Conservation (phyloP, 2,113 vertebrate genomes). For the Alexandromys fortis region DNA sequence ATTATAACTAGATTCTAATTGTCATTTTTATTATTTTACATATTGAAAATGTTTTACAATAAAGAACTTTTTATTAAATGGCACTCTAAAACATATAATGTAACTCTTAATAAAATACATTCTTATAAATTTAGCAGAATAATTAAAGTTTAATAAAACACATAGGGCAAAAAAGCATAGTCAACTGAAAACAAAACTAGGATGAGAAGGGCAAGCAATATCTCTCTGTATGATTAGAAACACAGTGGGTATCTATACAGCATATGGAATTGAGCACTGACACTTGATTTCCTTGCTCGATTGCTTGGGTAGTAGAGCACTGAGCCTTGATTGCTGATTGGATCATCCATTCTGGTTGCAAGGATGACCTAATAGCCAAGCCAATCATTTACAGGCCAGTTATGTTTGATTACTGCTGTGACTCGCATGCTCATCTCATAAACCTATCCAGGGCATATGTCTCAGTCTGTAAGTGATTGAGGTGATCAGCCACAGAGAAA, state of each 20-base stretch:
- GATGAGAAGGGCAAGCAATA: neutral
- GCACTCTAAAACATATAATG: neutral
- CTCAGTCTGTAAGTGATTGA: slow-evolving; percentile 49
- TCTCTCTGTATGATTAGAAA: neutral
- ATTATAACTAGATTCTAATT: neutral
- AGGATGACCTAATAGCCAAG: slow-evolving; percentile 49
- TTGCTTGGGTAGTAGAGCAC: slow-evolving; percentile 39
- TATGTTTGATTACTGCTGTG: slow-evolving; percentile 53
- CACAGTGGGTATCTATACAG: neutral
- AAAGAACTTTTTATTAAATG: neutral
- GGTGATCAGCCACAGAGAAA: slow-evolving; percentile 39
- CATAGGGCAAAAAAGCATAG: neutral
- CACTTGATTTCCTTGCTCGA: slow-evolving; percentile 56
- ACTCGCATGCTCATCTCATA: slow-evolving; percentile 58
- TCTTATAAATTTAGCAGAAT: neutral
- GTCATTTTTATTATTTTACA: neutral
- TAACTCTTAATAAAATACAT: neutral
- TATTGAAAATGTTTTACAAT: neutral
- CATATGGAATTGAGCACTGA: slow-evolving; percentile 22
- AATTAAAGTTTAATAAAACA: slow-evolving; percentile 48
- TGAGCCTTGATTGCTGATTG: slow-evolving; percentile 69
- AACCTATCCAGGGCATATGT: slow-evolving; percentile 22
- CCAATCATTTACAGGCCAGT: slow-evolving; percentile 61
- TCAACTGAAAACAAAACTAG: neutral
- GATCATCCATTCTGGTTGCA: slow-evolving; percentile 50